A percentile compares a stretch with the other conserved stretches of the same genome.
Conservation (phyloP, 92 coral and sea anemone genomes). For the Parazoanthus atlanticus region DNA sequence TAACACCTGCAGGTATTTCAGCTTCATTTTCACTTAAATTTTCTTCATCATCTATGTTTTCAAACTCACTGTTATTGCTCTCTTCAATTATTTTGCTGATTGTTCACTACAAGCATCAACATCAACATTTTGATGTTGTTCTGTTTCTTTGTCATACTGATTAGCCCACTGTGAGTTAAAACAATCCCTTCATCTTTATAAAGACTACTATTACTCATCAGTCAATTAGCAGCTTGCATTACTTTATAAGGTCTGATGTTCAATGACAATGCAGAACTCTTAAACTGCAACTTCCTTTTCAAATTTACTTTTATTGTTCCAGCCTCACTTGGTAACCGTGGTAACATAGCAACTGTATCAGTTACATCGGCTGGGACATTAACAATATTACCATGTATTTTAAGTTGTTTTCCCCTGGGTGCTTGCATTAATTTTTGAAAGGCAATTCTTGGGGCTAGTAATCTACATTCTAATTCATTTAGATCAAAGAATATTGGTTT, state of each 20-base stretch:
- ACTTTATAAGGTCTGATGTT: slow-evolving; percentile 60
- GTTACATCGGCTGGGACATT: slow-evolving; percentile 70
- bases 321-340: slow-evolving; percentile 59
- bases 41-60: slow-evolving; percentile 44
- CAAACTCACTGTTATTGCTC: slow-evolving; percentile 26
- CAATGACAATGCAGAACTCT: slow-evolving; percentile 76
- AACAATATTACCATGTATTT: slow-evolving; percentile 54
- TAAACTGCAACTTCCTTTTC: slow-evolving; percentile 63
- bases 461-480: slow-evolving; percentile 49
- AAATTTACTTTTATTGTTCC: slow-evolving; percentile 68
- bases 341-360: slow-evolving; percentile 62
- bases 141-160: slow-evolving; percentile 35
- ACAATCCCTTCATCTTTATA: slow-evolving; percentile 61
- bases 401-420: slow-evolving; percentile 69
- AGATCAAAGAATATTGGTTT: slow-evolving; percentile 31
- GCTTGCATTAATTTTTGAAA: slow-evolving; percentile 68
- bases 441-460: slow-evolving; percentile 60
- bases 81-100: slow-evolving; percentile 39
- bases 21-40: slow-evolving; percentile 61
- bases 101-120: slow-evolving; percentile 16
- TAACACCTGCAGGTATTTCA: slow-evolving; percentile 50
- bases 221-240: slow-evolving; percentile 60
- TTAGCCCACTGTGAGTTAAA: slow-evolving; percentile 58
- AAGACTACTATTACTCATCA: slow-evolving; percentile 61
- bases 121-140: slow-evolving; percentile 32